A percentile compares a stretch with the other conserved stretches of the same genome.
phyloP scores from a whole-genome alignment of 2,797 vertebrate genomes.

The Gadopsis bispinosus region DNA sequence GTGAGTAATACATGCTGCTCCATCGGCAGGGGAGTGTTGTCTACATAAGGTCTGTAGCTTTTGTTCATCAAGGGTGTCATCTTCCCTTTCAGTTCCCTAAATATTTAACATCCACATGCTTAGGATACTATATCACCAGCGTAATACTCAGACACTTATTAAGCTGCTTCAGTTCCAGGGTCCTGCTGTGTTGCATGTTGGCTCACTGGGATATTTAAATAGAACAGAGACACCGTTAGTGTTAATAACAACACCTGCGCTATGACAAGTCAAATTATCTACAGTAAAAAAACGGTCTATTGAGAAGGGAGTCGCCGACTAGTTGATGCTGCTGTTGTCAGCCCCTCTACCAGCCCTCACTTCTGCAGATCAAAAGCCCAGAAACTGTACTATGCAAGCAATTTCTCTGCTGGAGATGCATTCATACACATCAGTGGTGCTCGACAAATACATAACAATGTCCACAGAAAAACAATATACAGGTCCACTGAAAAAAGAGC shows the following conservation, averaged over 20 bases:
- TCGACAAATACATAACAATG: neutral
- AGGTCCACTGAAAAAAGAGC: neutral
- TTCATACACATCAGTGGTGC: neutral
- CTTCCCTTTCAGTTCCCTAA: neutral
- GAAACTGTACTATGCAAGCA: neutral
- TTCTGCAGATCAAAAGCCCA: neutral
- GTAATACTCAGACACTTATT: no score
- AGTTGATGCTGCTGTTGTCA: neutral
- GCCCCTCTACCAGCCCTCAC: neutral
- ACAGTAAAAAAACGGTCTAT: neutral
- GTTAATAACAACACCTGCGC: neutral
- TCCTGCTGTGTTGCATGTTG: neutral
- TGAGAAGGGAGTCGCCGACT: neutral
- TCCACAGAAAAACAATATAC: conserved; percentile 2
- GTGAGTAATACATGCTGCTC: neutral
- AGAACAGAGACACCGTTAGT: neutral
- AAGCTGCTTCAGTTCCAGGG: conserved; percentile 3
- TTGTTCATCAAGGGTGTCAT: neutral
- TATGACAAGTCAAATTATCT: conserved; percentile 7
- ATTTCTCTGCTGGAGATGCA: neutral
- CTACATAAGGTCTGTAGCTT: neutral
- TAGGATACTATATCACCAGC: neutral
- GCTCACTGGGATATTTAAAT: neutral
- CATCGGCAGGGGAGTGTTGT: neutral
- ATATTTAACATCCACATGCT: neutral